phyloP scores from a whole-genome alignment of 2,797 vertebrate species.

The Microcaecilia unicolor region DNA sequence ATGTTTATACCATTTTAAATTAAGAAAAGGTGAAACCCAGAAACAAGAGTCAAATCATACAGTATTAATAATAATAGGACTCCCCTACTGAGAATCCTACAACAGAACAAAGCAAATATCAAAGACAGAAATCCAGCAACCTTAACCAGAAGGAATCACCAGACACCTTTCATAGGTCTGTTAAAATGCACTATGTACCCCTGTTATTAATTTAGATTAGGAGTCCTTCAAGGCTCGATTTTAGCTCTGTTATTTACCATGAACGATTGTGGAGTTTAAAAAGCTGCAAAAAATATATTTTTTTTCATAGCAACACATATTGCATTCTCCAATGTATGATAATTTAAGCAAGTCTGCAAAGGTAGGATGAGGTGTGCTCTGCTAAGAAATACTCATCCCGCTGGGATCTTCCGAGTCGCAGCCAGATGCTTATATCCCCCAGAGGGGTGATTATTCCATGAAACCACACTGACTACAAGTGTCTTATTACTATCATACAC shows the following conservation, averaged over 20 bases:
- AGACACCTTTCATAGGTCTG: background rate
- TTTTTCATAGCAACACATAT: conserved; percentile 5
- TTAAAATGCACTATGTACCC: background rate
- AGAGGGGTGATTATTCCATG: conserved; percentile 42
- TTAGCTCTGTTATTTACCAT: background rate
- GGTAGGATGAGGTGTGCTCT: conserved; percentile 23
- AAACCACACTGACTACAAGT: conserved; percentile 23
- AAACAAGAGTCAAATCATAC: no score
- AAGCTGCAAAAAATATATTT: conserved; percentile 19
- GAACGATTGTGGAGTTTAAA: background rate
- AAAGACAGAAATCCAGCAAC: background rate
- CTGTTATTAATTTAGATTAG: background rate
- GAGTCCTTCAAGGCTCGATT: background rate
- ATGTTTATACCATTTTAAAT: no score
- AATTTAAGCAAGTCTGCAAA: conserved; percentile 16
- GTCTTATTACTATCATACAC: conserved; percentile 24
- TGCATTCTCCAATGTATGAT: conserved; percentile 11
- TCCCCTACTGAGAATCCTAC: no score
- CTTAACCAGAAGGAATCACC: no score
- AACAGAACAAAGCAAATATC: background rate
- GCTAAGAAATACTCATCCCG: conserved; percentile 25
- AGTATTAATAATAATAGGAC: no score
- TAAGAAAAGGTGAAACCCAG: no score
- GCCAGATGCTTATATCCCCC: conserved; percentile 37
- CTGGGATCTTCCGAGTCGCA: conserved; percentile 34